Evolutionary conservation across 2,888 invertebrate species (phyloP), one percentile per base, ranked within the genome.

Genomic region (Trichopria drosophilae): DNA sequence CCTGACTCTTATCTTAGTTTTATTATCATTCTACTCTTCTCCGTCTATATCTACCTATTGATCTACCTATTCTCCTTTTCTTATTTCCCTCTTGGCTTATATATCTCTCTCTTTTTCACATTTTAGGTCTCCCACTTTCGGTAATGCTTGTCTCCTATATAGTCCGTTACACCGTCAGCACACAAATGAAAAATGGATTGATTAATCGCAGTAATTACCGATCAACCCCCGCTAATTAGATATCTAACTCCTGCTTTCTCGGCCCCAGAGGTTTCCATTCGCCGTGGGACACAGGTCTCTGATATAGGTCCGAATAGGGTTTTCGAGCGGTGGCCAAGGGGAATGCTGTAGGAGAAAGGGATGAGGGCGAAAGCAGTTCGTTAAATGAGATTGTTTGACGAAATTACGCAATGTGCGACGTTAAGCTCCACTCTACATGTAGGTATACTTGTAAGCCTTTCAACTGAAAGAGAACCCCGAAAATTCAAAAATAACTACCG

Each of bases 191-290:
- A 76, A 76, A 73, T 75, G 76, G 76, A 77, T 77, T 79, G 78
- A 80, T 79, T 79, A 79, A 80, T 80, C 77, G 78, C 72, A 74
- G 78, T 78, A 79, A 79, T 80, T 79, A 80, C 78, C 74, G 78
- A 78, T 78, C 77, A 76, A 75, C 73, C 72, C 71, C 72, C 69
- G 72, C 75, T 74, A 75, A 75, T 75, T 75, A 75, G 75, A 75
- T 74, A 74, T 74, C 75, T 73, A 68, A 70, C 68, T 74, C 64
- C 64, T 67, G 64, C 64, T 64, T 65, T 62, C 62, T 62, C 62
- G 62, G 64, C 67, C 68, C 68, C 63, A 63, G 71, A 71, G 66
- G 65, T 66, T 70, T 55, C 61, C 59, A 52, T 57, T 57, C 57
- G 51, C 55, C 62, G 55, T 62, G 63, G 63, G 64, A 64, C 62